Evolutionary conservation across 2,113 vertebrate genomes (phyloP).

Genomic region (Isichthys henryi): DNA sequence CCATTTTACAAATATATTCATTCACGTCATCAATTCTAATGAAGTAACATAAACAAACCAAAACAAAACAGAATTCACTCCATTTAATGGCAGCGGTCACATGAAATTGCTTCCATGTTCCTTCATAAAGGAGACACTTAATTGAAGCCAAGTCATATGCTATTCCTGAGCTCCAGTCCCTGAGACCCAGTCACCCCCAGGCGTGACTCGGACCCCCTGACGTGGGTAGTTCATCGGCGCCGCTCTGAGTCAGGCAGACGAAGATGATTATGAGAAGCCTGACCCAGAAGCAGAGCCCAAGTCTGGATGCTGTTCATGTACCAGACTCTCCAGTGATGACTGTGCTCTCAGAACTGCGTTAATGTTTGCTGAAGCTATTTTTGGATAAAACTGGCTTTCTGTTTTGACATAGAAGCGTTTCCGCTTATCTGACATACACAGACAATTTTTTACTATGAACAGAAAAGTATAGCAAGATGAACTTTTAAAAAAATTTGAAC

Average conservation of each 20-base stretch:
- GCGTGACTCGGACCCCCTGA: background rate
- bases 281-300: background rate
- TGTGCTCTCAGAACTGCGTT: background rate
- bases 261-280: background rate
- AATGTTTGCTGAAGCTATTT: background rate
- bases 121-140: background rate
- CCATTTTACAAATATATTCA: background rate
- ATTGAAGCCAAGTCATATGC: background rate
- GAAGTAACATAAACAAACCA: background rate
- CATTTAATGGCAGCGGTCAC: background rate
- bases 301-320: background rate
- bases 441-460: background rate
- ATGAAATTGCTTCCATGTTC: background rate
- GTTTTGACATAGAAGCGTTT: background rate
- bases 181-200: background rate
- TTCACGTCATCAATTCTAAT: background rate
- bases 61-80: background rate
- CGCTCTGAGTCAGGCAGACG: background rate
- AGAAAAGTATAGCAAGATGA: background rate
- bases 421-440: background rate
- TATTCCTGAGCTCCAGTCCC: background rate
- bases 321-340: background rate
- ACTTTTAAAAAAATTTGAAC: background rate
- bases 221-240: background rate
- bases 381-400: background rate